Evolutionary conservation across 2,888 invertebrate genomes (phyloP), one percentile per base, ranked within the genome.

Genomic region (Drosophila eohydei): DNA sequence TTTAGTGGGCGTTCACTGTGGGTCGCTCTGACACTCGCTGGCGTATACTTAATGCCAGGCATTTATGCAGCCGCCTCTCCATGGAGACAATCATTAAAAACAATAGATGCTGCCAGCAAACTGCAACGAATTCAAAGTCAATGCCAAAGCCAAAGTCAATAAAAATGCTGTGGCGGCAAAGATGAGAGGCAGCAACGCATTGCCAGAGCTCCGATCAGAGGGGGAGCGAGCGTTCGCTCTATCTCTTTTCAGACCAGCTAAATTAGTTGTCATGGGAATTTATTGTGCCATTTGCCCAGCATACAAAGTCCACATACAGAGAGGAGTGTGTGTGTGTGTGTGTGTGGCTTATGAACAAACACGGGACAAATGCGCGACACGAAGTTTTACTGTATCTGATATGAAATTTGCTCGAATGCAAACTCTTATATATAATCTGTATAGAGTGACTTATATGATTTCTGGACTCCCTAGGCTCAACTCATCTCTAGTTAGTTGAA

Each of bases 181-280:
- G 84, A 87, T 86, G 83, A 85, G 83, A 87, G 66, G 56, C 44
- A 66, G 14, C 50, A 71, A 50, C 82, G 72, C 68, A 50, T 55
- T 51, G 65, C 62, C 14, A 59, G 34, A 50, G 43, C 61, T 71
- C 58, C 70, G 74, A 71, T 71, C 21, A 21, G 21, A 21, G 21
- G 21, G 21, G 21, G 21, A 21, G 21, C 21, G 21, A 21, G 21
- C 21, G 21, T 21, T 50, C 6, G 3, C 32, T 50, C 32, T 21
- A 7, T 50, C 50, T 32, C 16, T 32, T 16, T 50, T 16, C 73
- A 50, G 48, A 77, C 72, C 77, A 79, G 88, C 86, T 89, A 86
- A 86, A 86, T 86, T 89, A 86, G 89, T 86, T 86, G 89, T 86
- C 86, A 86, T 86, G 86, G 86, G 86, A 86, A 86, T 86, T 86